phyloP scores from a whole-genome alignment of 2,888 invertebrate genomes.

The Scaptomyza polygonia region DNA sequence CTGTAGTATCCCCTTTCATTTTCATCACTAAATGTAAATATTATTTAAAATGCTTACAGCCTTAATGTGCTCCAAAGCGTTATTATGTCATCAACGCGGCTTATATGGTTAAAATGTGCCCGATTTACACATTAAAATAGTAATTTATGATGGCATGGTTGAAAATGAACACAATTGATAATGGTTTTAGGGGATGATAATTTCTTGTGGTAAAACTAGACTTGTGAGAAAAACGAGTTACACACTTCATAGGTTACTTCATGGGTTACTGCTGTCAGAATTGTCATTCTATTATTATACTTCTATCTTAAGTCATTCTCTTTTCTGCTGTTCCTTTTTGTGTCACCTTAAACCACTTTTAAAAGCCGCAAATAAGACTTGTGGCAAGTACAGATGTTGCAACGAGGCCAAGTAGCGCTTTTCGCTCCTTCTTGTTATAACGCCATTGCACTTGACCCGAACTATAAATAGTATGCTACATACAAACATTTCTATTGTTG shows the following conservation, averaged over 20 bases:
- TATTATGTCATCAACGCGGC: conserved; percentile 56
- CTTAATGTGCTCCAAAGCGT: conserved; percentile 42
- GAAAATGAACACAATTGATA: neutral
- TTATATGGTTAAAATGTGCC: conserved; percentile 28
- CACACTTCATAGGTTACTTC: neutral
- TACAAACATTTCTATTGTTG: neutral
- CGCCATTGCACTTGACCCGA: conserved; percentile 62
- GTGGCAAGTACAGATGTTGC: conserved; percentile 13
- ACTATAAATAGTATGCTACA: conserved; percentile 37
- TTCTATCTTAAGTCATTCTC: neutral
- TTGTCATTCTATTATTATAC: neutral
- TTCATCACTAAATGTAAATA: conserved; percentile 39
- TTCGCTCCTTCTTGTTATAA: conserved; percentile 2
- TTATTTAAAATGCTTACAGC: conserved; percentile 28
- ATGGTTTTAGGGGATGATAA: neutral
- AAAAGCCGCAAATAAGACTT: conserved; percentile 16
- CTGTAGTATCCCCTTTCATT: conserved; percentile 40
- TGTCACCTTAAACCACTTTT: conserved; percentile 37
- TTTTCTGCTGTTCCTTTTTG: conserved; percentile 4
- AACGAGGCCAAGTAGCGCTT: conserved; percentile 46
- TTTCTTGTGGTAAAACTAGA: neutral
- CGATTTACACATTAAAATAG: conserved; percentile 12
- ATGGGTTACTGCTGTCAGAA: neutral
- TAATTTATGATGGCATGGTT: neutral
- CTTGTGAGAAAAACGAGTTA: no score